Conservation (phyloP, 2,797 vertebrate species). For the Microchirus variegatus region DNA sequence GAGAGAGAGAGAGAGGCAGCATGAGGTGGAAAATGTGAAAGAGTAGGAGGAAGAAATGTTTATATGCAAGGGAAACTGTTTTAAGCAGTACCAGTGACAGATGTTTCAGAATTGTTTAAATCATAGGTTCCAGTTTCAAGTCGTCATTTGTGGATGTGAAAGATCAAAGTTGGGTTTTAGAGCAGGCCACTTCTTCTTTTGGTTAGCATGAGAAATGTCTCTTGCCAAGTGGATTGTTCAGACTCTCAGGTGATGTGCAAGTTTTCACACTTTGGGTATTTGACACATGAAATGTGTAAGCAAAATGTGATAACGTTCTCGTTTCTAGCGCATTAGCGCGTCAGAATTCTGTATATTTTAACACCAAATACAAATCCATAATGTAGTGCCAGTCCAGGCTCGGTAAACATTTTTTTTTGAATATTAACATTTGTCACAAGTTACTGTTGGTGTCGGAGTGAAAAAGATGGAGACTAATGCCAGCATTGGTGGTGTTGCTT, state of each 20-base stretch:
- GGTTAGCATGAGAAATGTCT: background rate
- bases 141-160: conserved; percentile 38
- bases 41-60: conserved; percentile 56
- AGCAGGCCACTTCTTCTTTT: conserved; percentile 2
- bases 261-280: background rate
- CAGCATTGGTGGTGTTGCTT: conserved; percentile 29
- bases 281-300: background rate
- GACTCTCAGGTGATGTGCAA: background rate
- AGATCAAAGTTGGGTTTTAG: conserved; percentile 25
- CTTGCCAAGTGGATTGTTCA: background rate
- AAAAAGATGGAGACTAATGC: conserved; percentile 10
- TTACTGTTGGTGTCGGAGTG: conserved; percentile 1
- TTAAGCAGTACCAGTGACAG: conserved; percentile 32
- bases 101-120: conserved; percentile 32
- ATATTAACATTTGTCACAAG: conserved; percentile 5
- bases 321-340: conserved; percentile 1
- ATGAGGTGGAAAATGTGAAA: conserved; percentile 22
- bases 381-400: conserved; percentile 11
- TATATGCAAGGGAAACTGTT: conserved; percentile 48
- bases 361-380: conserved; percentile 9
- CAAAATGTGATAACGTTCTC: background rate
- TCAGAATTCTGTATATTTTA: conserved; percentile 1
- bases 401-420: background rate
- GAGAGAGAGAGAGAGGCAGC: conserved; percentile 31
- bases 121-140: conserved; percentile 18